Percentiles rank a stretch among this genome's conserved stretches.
phyloP scores from a whole-genome alignment of 2,113 vertebrate genomes.

The Anas platyrhynchos region DNA sequence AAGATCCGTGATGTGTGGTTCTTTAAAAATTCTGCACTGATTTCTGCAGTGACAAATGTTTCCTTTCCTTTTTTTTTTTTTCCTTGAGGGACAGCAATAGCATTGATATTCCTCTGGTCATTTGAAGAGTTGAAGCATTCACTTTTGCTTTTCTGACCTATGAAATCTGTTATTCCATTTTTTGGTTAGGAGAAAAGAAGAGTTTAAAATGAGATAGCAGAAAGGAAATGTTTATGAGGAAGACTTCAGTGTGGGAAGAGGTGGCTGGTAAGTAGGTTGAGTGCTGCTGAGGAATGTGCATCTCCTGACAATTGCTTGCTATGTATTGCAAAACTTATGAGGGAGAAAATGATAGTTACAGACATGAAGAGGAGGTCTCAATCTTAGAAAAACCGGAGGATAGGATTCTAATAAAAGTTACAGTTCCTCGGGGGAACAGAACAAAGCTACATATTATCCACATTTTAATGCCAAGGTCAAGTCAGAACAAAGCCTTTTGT shows the following conservation, averaged over 20 bases:
- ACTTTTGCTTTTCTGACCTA: not conserved
- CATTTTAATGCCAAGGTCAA: not conserved
- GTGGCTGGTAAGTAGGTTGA: not conserved
- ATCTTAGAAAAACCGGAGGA: not conserved
- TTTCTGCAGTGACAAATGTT: not conserved
- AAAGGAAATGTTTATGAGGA: not conserved
- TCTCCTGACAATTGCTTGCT: constrained; percentile 1
- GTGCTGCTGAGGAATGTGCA: not conserved
- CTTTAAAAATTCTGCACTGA: not conserved
- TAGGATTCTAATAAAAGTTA: not conserved
- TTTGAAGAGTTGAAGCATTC: not conserved
- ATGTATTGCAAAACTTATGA: not conserved
- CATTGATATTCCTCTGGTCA: not conserved
- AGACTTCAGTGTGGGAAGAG: not conserved
- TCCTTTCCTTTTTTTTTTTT: not conserved
- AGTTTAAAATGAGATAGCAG: not conserved
- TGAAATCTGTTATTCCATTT: not conserved
- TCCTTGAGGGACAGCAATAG: not conserved
- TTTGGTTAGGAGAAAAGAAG: not conserved
- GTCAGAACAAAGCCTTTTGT: not conserved
- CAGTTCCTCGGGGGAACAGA: not conserved
- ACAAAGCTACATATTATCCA: not conserved
- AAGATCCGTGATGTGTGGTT: fast-evolving
- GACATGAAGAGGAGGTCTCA: not conserved
- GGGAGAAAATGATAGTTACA: not conserved